Conservation (phyloP, 2,113 vertebrate species). For the Cebus imitator region DNA sequence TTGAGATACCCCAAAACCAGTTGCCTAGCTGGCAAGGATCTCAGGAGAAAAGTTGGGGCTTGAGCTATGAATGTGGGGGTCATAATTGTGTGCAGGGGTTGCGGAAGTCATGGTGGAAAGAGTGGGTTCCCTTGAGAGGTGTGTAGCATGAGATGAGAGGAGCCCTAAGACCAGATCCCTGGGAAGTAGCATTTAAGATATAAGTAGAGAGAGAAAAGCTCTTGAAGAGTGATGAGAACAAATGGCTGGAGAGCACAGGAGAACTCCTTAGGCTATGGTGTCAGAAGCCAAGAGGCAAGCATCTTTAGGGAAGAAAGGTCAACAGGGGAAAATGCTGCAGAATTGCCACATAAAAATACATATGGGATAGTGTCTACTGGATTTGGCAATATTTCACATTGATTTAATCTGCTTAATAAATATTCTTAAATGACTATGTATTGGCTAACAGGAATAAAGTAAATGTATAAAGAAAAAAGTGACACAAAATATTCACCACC, state of each 20-base stretch:
- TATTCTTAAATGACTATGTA: neutral
- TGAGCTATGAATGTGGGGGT: neutral
- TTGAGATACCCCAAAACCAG: neutral
- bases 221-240: neutral
- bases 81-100: neutral
- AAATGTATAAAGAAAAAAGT: neutral
- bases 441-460: neutral
- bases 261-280: neutral
- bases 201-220: neutral
- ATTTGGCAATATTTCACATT: neutral
- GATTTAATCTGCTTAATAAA: neutral
- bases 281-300: neutral
- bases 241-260: neutral
- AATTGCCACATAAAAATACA: neutral
- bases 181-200: neutral
- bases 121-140: neutral
- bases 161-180: neutral
- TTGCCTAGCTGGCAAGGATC: neutral
- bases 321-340: neutral
- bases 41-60: neutral
- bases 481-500: neutral
- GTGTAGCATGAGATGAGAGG: neutral
- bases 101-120: neutral
- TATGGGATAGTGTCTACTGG: neutral
- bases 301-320: neutral